Percentiles rank a stretch among this genome's conserved stretches.
phyloP scores from a whole-genome alignment of 2,113 vertebrate species.

The Scomber colias region DNA sequence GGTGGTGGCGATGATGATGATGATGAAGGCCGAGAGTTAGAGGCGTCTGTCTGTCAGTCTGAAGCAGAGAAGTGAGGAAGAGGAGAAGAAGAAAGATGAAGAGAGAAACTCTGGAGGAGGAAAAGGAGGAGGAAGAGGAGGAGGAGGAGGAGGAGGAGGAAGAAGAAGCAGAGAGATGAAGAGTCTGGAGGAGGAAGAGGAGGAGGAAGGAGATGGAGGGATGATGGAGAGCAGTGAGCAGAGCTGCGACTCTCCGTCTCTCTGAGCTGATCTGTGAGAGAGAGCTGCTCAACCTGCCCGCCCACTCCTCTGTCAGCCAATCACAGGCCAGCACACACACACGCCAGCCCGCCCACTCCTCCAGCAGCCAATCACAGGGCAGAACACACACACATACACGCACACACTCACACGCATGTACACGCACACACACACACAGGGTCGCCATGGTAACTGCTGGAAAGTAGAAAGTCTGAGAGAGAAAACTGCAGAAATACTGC shows the following conservation, averaged over 20 bases:
- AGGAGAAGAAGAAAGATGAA: conserved; percentile 7
- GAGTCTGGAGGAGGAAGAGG: conserved; percentile 25
- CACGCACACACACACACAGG: conserved; percentile 40
- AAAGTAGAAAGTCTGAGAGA: no score
- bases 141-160: not conserved
- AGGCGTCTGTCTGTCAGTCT: conserved; percentile 26
- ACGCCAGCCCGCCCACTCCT: conserved; percentile 45
- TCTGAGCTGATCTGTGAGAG: conserved; percentile 56
- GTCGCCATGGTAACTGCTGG: conserved; percentile 73
- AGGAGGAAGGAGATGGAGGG: conserved; percentile 54
- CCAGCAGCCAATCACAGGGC: conserved; percentile 65
- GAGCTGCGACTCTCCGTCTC: conserved; percentile 52
- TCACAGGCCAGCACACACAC: conserved; percentile 44
- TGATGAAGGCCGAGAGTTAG: conserved; percentile 43
- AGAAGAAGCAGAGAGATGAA: conserved; percentile 3
- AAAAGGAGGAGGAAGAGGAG: not conserved
- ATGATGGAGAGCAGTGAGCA: conserved; percentile 62
- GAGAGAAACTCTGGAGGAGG: conserved; percentile 4
- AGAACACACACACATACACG: conserved; percentile 34
- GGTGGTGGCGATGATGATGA: conserved; percentile 2
- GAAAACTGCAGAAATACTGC: no score
- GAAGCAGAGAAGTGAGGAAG: conserved; percentile 14
- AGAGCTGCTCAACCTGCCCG: conserved; percentile 48
- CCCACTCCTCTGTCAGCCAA: conserved; percentile 64
- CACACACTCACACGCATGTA: conserved; percentile 43